Conservation (phyloP, 23 tunicate species). For the Oikopleura dioica region DNA sequence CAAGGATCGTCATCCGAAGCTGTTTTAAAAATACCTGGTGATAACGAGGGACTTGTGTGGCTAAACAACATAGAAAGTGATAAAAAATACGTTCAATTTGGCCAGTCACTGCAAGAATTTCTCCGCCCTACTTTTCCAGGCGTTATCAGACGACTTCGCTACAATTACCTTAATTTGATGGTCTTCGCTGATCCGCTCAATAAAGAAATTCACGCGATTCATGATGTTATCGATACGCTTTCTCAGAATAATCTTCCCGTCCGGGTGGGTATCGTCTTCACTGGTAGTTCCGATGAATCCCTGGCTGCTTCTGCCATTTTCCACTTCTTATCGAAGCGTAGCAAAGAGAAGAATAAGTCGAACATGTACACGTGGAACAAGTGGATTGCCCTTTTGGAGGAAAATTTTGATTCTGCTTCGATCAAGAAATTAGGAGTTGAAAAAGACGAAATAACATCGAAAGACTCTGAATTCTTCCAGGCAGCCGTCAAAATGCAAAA, state of each 20-base stretch:
- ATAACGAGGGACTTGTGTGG: constrained; percentile 63
- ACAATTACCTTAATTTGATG: constrained; percentile 63
- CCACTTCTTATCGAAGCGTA: no score
- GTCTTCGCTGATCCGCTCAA: background rate
- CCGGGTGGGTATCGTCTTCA: constrained; percentile 5
- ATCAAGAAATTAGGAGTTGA: background rate
- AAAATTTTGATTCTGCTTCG: background rate
- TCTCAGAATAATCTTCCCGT: background rate
- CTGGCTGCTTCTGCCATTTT: background rate
- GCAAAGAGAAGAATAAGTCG: background rate
- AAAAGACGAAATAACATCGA: no score
- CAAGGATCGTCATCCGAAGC: background rate
- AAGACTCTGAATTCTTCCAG: background rate
- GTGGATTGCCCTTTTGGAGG: background rate
- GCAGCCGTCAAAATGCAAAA: background rate
- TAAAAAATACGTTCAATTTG: constrained; percentile 47
- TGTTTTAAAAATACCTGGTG: constrained; percentile 31
- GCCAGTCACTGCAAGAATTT: constrained; percentile 42
- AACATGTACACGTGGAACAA: no score
- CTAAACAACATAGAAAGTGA: constrained; percentile 66
- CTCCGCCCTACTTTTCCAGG: constrained; percentile 95
- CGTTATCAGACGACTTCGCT: constrained; percentile 35
- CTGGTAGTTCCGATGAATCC: background rate
- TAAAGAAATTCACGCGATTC: background rate
- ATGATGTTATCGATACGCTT: background rate